Evolutionary conservation across 35 echinoderm and acorn worm species (phyloP), one percentile per base, ranked within the genome.

Genomic region (Apostichopus japonicus): DNA sequence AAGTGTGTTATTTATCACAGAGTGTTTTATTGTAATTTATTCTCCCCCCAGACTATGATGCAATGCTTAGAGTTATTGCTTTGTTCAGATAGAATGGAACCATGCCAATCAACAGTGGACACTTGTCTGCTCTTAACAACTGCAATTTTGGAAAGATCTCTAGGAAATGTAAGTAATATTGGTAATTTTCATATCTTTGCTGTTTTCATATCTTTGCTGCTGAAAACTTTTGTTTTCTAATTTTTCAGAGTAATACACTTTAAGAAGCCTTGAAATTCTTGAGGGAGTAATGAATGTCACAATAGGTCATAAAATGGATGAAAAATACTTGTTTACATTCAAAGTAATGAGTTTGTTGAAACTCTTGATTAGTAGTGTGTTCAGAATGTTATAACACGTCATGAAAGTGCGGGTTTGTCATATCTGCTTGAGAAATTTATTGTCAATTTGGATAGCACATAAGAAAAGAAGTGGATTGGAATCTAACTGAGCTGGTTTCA

Each of bases 121-220:
- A 71, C 57, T 2, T 65, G 92, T 86, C 59, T 96, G 13, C 72
- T 96, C 14, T 44, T 96, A 27, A 84, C 88, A 25, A 96, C 95
- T 22, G 59, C 95, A 52, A 89, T 89, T 14, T 78, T 96, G 59
- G 95, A 96, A 72, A 93, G 92, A 79, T 87, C 95, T 7, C 82
- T 96, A 11, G 95, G 95, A 91, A 92, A 96, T 93, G 95, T 96
- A 92, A 93, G 87, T 93, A 5, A 78, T 33, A 10, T 55, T 44
- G 33, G 33, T 44, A 44, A 44, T 44, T 44, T 44, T 44, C 33
- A 44, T 44, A 44, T 44, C 33, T 44, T 44, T 44, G 33, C 33
- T 44, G 33, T 44, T 44, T 44, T 44, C 33, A 44, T 44, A 44
- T 44, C 33, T 44, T 44, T 44, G 33, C 33, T 44, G 33, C 33